Base-by-base conservation (phyloP, 2,797 vertebrate genomes). In the Pygocentrus nattereri region DNA sequence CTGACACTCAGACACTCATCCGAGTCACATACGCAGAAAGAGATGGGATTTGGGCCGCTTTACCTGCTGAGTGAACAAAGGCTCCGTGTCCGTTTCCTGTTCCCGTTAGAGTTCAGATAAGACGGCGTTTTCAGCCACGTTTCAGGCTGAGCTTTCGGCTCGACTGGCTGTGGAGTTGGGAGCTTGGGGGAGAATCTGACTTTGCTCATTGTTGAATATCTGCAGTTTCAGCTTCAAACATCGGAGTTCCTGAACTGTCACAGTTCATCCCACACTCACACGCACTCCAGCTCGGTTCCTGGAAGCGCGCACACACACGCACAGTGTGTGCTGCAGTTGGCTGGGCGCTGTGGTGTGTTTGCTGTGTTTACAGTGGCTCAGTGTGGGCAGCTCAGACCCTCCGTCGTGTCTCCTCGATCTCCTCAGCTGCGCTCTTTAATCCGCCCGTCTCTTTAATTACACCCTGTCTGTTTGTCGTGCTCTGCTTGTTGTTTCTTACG, bases 301-400 rank as follows among this genome's bases (percentile, higher is more conserved):
- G 92, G 92, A 47, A 90, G 90, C 85, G 50, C 25, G 34, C 12
- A 30, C 23, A 21, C 47, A n/a, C 41, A n/a, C 31, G 44, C 19
- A 25, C 69, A 0, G 30, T 69, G 31, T 50, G 41, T 38, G 49
- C 52, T 21, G 56, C 50, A 59, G 59, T 62, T 62, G 56, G 54
- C 72, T 31, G 59, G 16, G 59, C 15, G 12, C 19, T 47, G 44
- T 30, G 3, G 25, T 62, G 59, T 62, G 59, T 62, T 34, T 34
- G 34, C 34, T 10, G 41, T 62, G 61, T 62, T 16, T 31, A 31
- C 27, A 18, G 12, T 31, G 61, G 61, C 27, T 64, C n/a, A 25
- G n/a, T 27, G 12, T 25, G 58, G 15, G 15, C 19, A 15, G 15
- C 13, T 15, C 52, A 54, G 52, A 21, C 11, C 5, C 18, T 11